phyloP scores from a whole-genome alignment of 1,140 invertebrate species.

The Dendrolimus punctatus region DNA sequence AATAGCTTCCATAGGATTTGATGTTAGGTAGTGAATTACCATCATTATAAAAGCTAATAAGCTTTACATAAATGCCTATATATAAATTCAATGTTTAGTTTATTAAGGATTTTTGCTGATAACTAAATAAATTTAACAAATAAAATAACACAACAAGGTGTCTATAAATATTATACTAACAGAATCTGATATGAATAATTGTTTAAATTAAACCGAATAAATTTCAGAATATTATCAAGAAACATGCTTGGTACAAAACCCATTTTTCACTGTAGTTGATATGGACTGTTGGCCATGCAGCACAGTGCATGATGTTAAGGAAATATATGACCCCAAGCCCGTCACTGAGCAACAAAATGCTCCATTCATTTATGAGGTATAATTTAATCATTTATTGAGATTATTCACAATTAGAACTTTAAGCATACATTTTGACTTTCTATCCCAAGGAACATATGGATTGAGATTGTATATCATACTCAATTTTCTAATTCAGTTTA shows the following conservation, averaged over 20 bases:
- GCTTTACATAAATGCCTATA: too few relatives aligned
- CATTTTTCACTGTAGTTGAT: slow-evolving; percentile 79
- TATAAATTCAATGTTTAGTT: too few relatives aligned
- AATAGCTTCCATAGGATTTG: too few relatives aligned
- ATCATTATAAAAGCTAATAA: too few relatives aligned
- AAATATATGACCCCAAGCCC: slow-evolving; percentile 60
- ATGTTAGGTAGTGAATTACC: too few relatives aligned
- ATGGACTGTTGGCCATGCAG: slow-evolving; percentile 86
- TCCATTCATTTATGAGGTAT: slow-evolving; percentile 64
- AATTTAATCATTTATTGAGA: background rate
- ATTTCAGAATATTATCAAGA: slow-evolving; percentile 84
- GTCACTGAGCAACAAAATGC: slow-evolving; percentile 41
- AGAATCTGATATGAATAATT: background rate
- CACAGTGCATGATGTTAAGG: slow-evolving; percentile 73
- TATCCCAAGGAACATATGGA: background rate
- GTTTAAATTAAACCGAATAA: slow-evolving; percentile 1
- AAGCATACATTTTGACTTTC: background rate
- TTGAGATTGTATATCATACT: background rate
- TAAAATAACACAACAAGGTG: background rate
- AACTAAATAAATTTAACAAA: too few relatives aligned
- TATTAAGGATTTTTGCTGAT: too few relatives aligned
- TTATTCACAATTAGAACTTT: background rate
- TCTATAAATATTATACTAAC: background rate
- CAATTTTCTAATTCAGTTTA: background rate
- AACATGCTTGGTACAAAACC: slow-evolving; percentile 83